Evolutionary conservation across 2,113 vertebrate genomes (phyloP), one percentile per base, ranked within the genome.

Genomic region (Tonatia bakeri): DNA sequence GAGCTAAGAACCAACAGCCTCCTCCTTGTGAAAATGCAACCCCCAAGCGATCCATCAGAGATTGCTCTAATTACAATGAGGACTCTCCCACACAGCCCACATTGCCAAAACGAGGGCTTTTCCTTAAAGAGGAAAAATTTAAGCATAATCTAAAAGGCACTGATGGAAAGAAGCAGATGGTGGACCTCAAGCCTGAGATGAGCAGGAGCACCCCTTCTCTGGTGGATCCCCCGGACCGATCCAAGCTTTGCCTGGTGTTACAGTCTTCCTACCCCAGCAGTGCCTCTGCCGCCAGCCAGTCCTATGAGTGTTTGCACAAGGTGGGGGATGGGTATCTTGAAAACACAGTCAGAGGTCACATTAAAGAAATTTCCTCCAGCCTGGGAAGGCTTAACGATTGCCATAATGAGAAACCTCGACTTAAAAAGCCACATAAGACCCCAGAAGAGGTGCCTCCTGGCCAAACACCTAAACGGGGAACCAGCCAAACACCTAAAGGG

Each of bases 61-160:
- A 98, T 85, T 98, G 98, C 94, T 98, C 98, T 97, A 99, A 99
- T 86, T 99, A 99, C 93, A 99, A 98, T 0, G 99, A 99, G 33
- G 98, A 98, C 81, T 99, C 99, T 7, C 99, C 99, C 76, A 99
- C 99, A 0, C 99, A 99, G 85, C 99, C 99, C 43, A 99, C 99
- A 0, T 94, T 99, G 70, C 99, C 99, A 76, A 99, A 99, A 98
- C 99, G 99, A 98, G 99, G 98, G 43, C 97, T 99, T 19, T 99
- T 99, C 97, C 96, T 99, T 11, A 98, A 99, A 95, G 98, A 99
- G 64, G 98, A 98, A 75, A 94, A 94, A 15, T 97, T 98, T 61
- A 97, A 98, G 95, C 98, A 97, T 56, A 98, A 98, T 50, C 56
- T 97, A 50, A 95, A 97, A 85, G 50, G 17, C 54, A 95, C 94